Percentiles rank a stretch among this genome's conserved stretches.
These are phyloP conservation scores for Mythimna impura DNA, from an alignment of 2,888 invertebrate species.

Conservation along the genomic window DNA sequence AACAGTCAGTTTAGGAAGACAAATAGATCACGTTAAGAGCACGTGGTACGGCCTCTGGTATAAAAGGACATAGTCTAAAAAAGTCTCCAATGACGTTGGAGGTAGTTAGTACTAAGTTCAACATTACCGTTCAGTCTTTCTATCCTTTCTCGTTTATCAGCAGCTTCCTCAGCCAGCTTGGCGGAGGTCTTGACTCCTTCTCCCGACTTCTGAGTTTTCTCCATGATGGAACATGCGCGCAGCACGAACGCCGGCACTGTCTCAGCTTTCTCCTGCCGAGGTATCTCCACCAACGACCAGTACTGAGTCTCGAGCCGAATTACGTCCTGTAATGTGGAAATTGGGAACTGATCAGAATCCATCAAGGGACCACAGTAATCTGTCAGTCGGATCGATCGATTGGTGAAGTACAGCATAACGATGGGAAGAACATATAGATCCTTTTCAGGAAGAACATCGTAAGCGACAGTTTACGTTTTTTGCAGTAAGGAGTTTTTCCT, in stretches of 20 bases:
- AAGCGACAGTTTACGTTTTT: no score
- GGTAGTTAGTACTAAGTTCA: background rate
- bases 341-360: background rate
- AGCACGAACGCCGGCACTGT: conserved; percentile 97
- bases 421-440: no score
- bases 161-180: conserved; percentile 96
- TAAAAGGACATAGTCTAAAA: no score
- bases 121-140: conserved; percentile 95
- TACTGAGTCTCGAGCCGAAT: conserved; percentile 97
- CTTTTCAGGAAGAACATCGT: no score
- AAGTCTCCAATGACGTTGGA: no score
- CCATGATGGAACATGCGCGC: conserved; percentile 97
- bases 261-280: conserved; percentile 98
- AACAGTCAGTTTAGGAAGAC: no score
- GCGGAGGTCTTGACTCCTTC: conserved; percentile 97
- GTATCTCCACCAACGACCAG: conserved; percentile 98
- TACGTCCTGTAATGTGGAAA: conserved; percentile 92
- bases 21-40: no score
- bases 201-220: conserved; percentile 97
- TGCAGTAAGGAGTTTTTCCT: no score
- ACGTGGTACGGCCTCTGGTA: no score
- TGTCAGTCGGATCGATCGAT: no score
- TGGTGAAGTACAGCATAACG: no score
- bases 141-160: conserved; percentile 95
- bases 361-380: background rate